These are phyloP conservation scores for Dicentrarchus labrax DNA, from an alignment of 2,113 vertebrate species.

Conservation along the genomic window DNA sequence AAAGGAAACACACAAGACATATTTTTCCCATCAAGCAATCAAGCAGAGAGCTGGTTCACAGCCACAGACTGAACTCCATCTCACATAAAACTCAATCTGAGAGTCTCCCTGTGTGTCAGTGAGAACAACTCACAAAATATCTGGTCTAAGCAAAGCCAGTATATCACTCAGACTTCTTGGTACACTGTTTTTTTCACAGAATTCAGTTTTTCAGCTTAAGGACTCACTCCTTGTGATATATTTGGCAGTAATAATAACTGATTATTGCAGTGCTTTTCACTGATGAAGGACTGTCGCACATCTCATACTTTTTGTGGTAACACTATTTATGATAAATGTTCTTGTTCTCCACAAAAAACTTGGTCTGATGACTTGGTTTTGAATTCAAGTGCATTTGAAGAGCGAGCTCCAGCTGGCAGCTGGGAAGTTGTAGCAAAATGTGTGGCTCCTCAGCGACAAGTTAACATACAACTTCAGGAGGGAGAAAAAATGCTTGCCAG, in stretches of 20 bases:
- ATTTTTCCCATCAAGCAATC: slow-evolving; percentile 48
- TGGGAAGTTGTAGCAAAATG: slow-evolving; percentile 21
- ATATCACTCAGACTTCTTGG: not conserved
- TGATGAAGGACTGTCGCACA: not conserved
- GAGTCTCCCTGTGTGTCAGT: slow-evolving; percentile 47
- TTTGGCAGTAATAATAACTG: not conserved
- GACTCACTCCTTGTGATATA: slow-evolving; percentile 23
- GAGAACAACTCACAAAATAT: slow-evolving; percentile 24
- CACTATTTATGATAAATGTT: not conserved
- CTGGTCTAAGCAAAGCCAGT: slow-evolving; percentile 1
- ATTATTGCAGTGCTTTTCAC: not conserved
- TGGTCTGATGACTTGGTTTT: not conserved
- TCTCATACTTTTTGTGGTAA: not conserved
- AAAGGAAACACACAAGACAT: slow-evolving; percentile 34
- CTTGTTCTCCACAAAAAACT: slow-evolving; percentile 1
- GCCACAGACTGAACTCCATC: slow-evolving; percentile 38
- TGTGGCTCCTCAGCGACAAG: slow-evolving; percentile 11
- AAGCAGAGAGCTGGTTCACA: slow-evolving; percentile 39
- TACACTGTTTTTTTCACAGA: too few species aligned
- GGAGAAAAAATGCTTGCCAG: slow-evolving; percentile 29
- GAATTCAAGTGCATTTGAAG: slow-evolving; percentile 20
- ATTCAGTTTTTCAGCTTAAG: not conserved
- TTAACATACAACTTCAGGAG: slow-evolving; percentile 27
- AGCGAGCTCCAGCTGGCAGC: slow-evolving; percentile 28
- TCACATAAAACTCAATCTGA: slow-evolving; percentile 60